Evolutionary conservation across 2,113 vertebrate species (phyloP).

Genomic region (Otus sunia): DNA sequence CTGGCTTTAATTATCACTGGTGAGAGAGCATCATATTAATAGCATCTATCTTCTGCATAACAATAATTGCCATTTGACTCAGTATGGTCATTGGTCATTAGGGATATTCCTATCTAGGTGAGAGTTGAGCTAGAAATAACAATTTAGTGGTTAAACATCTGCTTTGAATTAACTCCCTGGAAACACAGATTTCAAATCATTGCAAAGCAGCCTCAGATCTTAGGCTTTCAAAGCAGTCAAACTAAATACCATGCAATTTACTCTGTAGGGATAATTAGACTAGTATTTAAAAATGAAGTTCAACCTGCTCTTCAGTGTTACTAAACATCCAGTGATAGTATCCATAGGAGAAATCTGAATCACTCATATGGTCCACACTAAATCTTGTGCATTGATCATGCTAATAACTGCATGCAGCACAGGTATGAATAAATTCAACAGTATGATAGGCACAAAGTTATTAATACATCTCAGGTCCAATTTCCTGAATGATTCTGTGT

Average conservation of each 20-base stretch:
- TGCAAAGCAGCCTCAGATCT: constrained; percentile 7
- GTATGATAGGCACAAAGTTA: neutral
- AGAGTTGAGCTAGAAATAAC: neutral
- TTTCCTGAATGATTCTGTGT: neutral
- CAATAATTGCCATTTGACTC: neutral
- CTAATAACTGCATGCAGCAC: neutral
- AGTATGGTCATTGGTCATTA: neutral
- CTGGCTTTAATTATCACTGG: neutral
- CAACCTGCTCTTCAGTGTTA: neutral
- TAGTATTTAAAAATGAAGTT: constrained; percentile 3
- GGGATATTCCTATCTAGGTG: neutral
- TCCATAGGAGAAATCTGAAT: neutral
- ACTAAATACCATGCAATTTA: constrained; percentile 27
- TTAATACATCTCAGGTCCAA: neutral
- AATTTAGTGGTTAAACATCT: constrained; percentile 13
- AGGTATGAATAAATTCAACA: neutral
- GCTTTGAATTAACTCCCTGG: constrained; percentile 13
- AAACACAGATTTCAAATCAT: constrained; percentile 25
- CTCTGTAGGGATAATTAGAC: constrained; percentile 23
- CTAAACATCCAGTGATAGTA: neutral
- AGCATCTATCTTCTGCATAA: neutral
- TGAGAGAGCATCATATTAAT: neutral
- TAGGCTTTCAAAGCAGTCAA: constrained; percentile 15
- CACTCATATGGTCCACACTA: neutral
- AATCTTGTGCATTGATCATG: neutral